phyloP scores from a whole-genome alignment of 1,140 invertebrate species.

The Trichonephila clavata region DNA sequence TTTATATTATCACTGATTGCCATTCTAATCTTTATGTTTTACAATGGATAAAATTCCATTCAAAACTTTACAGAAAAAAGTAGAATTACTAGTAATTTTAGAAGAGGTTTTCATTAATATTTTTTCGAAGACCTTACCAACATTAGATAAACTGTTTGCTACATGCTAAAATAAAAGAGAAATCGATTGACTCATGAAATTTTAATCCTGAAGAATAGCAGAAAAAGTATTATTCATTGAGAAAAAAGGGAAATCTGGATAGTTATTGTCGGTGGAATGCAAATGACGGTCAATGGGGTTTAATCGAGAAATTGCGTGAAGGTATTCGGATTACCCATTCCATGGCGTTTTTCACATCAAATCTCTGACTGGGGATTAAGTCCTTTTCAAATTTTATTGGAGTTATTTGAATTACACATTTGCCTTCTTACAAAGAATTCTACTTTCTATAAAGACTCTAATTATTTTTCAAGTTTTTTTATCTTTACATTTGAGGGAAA shows the following conservation, averaged over 20 bases:
- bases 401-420: neutral
- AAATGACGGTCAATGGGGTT: slow-evolving; percentile 45
- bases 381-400: neutral
- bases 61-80: neutral
- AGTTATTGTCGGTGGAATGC: slow-evolving; percentile 44
- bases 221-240: neutral
- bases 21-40: too few relatives aligned
- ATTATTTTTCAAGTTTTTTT: too few relatives aligned
- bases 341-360: slow-evolving; percentile 12
- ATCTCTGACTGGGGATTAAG: slow-evolving; percentile 28
- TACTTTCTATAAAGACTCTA: too few relatives aligned
- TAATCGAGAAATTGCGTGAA: slow-evolving; percentile 65
- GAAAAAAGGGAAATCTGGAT: slow-evolving; percentile 21
- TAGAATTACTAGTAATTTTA: neutral
- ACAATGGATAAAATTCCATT: neutral
- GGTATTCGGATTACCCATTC: slow-evolving; percentile 51
- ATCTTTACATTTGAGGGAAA: too few relatives aligned
- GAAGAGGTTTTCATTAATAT: neutral
- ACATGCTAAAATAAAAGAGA: slow-evolving; percentile 1
- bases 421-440: neutral
- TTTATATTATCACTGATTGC: too few relatives aligned
- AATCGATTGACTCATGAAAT: slow-evolving; percentile 44
- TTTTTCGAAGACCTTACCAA: neutral
- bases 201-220: slow-evolving; percentile 18
- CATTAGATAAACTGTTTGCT: neutral